phyloP scores from a whole-genome alignment of 2,888 invertebrate genomes.

The Phaonia tiefii region DNA sequence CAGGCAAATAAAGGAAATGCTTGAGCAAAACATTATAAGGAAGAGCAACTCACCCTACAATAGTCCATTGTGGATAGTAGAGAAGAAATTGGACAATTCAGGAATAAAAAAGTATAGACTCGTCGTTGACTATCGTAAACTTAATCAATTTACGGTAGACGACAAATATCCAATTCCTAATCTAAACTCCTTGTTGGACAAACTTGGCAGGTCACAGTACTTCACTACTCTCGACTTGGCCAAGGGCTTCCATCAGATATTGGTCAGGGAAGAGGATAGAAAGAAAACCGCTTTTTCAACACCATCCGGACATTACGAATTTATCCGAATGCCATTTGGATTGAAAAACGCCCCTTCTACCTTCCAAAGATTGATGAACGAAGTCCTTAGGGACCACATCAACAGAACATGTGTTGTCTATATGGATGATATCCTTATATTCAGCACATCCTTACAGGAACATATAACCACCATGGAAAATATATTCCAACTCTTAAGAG shows the following conservation, averaged over 20 bases:
- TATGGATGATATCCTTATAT: too few relatives aligned
- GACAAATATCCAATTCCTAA: constrained; percentile 24
- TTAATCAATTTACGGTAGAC: too few relatives aligned
- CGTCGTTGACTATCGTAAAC: too few relatives aligned
- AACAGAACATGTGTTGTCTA: constrained; percentile 42
- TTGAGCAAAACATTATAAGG: constrained; percentile 69
- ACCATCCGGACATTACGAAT: constrained; percentile 37
- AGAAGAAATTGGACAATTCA: too few relatives aligned
- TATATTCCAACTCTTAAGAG: constrained; percentile 47
- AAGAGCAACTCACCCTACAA: constrained; percentile 69
- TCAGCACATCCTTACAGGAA: too few relatives aligned
- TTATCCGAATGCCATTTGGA: constrained; percentile 40
- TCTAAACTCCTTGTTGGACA: constrained; percentile 63
- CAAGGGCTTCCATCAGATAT: constrained; percentile 61
- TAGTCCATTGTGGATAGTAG: too few relatives aligned
- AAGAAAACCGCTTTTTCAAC: constrained; percentile 45
- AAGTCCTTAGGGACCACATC: constrained; percentile 35
- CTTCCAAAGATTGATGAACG: constrained; percentile 59
- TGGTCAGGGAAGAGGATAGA: constrained; percentile 41
- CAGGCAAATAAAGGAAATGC: too few relatives aligned
- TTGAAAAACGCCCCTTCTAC: constrained; percentile 24
- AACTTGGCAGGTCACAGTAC: constrained; percentile 71
- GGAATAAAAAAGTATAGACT: too few relatives aligned
- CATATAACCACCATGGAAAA: constrained; percentile 41
- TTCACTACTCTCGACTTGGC: too few relatives aligned